These are phyloP conservation scores for Glyptemys insculpta DNA, from an alignment of 2,797 vertebrate species.

Conservation along the genomic window DNA sequence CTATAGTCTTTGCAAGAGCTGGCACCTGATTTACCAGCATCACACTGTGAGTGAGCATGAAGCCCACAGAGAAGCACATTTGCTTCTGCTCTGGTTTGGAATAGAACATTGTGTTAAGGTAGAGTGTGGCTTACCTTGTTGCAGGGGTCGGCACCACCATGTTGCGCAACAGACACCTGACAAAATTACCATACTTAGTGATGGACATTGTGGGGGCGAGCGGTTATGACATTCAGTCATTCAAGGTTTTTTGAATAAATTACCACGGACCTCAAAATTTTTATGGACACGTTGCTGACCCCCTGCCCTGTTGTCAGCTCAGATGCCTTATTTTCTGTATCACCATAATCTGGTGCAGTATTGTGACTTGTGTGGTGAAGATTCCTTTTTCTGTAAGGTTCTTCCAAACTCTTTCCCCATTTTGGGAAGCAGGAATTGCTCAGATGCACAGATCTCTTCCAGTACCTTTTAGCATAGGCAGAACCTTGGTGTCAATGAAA, in stretches of 20 bases:
- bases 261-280: too few species aligned
- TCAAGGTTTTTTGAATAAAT: too few species aligned
- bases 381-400: neutral
- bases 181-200: too few species aligned
- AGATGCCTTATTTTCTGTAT: neutral
- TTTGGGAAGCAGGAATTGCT: neutral
- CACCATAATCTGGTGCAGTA: neutral
- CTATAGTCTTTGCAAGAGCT: neutral
- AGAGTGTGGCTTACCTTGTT: fast-evolving
- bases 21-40: neutral
- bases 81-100: neutral
- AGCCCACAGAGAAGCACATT: neutral
- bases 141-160: neutral
- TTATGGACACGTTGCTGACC: too few species aligned
- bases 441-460: neutral
- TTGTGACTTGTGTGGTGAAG: neutral
- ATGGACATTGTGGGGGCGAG: too few species aligned
- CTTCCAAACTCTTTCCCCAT: neutral
- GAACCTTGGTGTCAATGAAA: neutral
- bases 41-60: neutral
- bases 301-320: neutral
- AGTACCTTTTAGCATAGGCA: neutral
- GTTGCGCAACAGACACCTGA: too few species aligned
- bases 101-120: neutral
- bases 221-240: too few species aligned